Conservation (phyloP, 2,113 vertebrate species). For the Macquaria australasica region DNA sequence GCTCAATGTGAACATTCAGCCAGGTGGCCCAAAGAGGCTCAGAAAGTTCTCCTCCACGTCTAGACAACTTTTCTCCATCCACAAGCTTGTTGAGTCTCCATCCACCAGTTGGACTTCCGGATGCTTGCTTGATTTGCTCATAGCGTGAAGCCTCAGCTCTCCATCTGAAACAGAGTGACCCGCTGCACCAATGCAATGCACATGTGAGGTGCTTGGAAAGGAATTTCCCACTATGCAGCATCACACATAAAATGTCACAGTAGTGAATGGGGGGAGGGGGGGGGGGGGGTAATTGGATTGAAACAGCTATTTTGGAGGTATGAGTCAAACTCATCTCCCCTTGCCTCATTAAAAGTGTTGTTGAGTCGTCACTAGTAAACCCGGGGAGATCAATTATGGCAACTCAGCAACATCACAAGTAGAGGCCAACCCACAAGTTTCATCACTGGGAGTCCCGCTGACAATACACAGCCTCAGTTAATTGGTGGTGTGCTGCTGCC, state of each 20-base stretch:
- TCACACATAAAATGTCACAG: slow-evolving; percentile 44
- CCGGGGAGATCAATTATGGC: slow-evolving; percentile 75
- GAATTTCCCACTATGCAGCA: neutral
- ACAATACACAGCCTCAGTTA: slow-evolving; percentile 62
- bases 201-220: neutral
- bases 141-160: neutral
- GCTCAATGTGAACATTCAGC: neutral
- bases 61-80: neutral
- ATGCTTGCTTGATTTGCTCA: neutral
- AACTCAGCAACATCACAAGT: slow-evolving; percentile 68
- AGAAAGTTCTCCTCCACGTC: neutral
- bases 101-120: neutral
- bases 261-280: slow-evolving; percentile 10
- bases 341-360: slow-evolving; percentile 68
- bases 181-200: neutral
- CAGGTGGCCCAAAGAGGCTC: neutral
- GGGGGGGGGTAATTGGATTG: slow-evolving; percentile 47
- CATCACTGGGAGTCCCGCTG: slow-evolving; percentile 48
- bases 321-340: slow-evolving; percentile 32
- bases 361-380: slow-evolving; percentile 53
- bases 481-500: slow-evolving; percentile 57
- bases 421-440: slow-evolving; percentile 56
- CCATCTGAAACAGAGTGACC: neutral
- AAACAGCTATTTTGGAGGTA: slow-evolving; percentile 38
- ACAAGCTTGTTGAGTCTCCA: neutral